Percentiles rank a stretch among this genome's conserved stretches.
Conservation (phyloP, 2,113 vertebrate genomes). For the Tachuris rubrigastra region DNA sequence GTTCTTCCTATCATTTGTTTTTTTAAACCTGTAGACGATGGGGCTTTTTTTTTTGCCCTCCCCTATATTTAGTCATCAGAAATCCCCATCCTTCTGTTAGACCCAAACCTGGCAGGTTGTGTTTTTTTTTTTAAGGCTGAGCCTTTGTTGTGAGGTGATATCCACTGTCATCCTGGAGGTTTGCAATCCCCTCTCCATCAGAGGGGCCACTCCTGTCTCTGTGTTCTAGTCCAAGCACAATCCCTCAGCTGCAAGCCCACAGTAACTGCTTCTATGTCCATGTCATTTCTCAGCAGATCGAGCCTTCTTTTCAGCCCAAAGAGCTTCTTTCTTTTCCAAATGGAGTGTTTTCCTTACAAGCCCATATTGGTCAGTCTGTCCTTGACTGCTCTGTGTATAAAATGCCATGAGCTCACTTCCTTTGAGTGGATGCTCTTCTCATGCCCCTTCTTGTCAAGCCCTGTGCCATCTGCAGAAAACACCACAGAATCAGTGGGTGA, state of each 20-base stretch:
- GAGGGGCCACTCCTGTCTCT: background rate
- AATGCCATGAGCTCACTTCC: background rate
- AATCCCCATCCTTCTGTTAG: background rate
- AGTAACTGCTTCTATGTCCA: background rate
- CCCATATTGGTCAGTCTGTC: background rate
- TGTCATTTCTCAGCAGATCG: background rate
- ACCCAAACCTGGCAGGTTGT: background rate
- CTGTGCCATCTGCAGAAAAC: background rate
- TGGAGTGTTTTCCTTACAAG: background rate
- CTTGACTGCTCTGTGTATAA: background rate
- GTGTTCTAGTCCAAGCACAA: background rate
- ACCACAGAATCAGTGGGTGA: background rate
- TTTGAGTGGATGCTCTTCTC: background rate
- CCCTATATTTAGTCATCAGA: background rate
- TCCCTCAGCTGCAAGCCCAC: background rate
- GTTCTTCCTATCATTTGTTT: background rate
- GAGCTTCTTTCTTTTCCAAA: background rate
- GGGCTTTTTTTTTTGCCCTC: background rate
- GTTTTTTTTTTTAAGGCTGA: background rate
- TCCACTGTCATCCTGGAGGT: background rate
- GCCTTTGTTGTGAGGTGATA: background rate
- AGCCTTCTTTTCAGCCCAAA: background rate
- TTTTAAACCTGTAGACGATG: background rate
- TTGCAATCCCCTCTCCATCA: background rate
- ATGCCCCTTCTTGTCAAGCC: background rate